phyloP scores from a whole-genome alignment of 1,140 invertebrate genomes.

The Scaptomyza montana region DNA sequence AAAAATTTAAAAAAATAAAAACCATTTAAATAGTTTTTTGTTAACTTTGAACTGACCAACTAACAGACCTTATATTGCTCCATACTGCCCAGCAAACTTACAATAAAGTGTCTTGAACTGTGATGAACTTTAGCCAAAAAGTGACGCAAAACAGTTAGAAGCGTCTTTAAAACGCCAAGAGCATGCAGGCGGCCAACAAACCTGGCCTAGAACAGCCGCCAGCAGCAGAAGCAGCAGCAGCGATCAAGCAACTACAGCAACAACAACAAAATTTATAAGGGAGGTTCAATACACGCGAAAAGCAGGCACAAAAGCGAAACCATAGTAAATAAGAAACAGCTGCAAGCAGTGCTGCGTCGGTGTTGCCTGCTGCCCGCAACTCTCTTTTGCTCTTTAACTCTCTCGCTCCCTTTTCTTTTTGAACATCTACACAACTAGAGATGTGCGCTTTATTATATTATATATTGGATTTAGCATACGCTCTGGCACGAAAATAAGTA shows the following conservation, averaged over 20 bases:
- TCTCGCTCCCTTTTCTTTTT: not conserved
- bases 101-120: slow-evolving; percentile 69
- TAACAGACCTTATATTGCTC: slow-evolving; percentile 13
- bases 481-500: too few species aligned
- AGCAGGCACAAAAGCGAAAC: slow-evolving; percentile 66
- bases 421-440: slow-evolving; percentile 26
- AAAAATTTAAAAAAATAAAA: not conserved
- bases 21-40: slow-evolving; percentile 30
- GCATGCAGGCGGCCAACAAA: slow-evolving; percentile 41
- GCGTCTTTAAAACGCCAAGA: slow-evolving; percentile 35
- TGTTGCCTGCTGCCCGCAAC: slow-evolving; percentile 33
- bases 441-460: slow-evolving; percentile 23
- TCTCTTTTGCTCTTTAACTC: slow-evolving; percentile 15
- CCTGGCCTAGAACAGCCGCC: slow-evolving; percentile 61
- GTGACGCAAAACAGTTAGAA: slow-evolving; percentile 60
- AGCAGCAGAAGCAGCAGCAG: slow-evolving; percentile 33
- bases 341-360: slow-evolving; percentile 53
- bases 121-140: slow-evolving; percentile 61
- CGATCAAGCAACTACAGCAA: slow-evolving; percentile 41
- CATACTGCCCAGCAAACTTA: not conserved
- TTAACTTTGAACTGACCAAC: slow-evolving; percentile 20
- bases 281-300: slow-evolving; percentile 75
- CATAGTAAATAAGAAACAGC: slow-evolving; percentile 81
- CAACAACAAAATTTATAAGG: slow-evolving; percentile 61
- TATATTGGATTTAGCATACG: not conserved